phyloP scores from a whole-genome alignment of 2,797 vertebrate species.

The Synanceia verrucosa region DNA sequence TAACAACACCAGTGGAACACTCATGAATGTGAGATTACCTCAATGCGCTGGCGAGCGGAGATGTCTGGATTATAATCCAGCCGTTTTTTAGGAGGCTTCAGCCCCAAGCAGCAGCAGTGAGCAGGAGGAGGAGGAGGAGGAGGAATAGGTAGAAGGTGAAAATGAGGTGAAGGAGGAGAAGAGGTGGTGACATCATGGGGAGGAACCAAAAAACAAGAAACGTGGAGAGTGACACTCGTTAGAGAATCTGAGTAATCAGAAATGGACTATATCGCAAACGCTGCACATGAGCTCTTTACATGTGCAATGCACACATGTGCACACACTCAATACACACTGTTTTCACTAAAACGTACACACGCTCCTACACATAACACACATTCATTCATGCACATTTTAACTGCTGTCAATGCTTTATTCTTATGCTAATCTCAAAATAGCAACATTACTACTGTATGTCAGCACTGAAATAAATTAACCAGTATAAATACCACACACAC shows the following conservation, averaged over 20 bases:
- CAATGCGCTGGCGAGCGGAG: constrained; percentile 89
- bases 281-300: constrained; percentile 44
- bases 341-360: constrained; percentile 21
- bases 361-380: not conserved
- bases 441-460: not conserved
- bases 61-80: constrained; percentile 99
- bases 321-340: constrained; percentile 32
- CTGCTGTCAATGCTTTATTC: not conserved
- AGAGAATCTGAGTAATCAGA: constrained; percentile 72
- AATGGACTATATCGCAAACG: constrained; percentile 48
- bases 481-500: constrained; percentile 8
- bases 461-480: not conserved
- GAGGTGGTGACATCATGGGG: constrained; percentile 91
- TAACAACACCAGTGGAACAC: constrained; percentile 39
- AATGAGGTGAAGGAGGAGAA: constrained; percentile 93
- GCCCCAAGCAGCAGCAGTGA: constrained; percentile 81
- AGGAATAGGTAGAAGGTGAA: constrained; percentile 86
- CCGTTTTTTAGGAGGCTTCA: constrained; percentile 99
- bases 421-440: not conserved
- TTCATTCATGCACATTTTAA: constrained; percentile 10
- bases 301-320: constrained; percentile 31
- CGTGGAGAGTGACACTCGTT: constrained; percentile 89
- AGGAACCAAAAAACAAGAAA: constrained; percentile 80
- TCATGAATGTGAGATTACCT: constrained; percentile 90
- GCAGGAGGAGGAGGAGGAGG: constrained; percentile 86